A percentile compares a stretch with the other conserved stretches of the same genome.
These are phyloP conservation scores for Eleginops maclovinus DNA, from an alignment of 2,113 vertebrate genomes.

Conservation along the genomic window DNA sequence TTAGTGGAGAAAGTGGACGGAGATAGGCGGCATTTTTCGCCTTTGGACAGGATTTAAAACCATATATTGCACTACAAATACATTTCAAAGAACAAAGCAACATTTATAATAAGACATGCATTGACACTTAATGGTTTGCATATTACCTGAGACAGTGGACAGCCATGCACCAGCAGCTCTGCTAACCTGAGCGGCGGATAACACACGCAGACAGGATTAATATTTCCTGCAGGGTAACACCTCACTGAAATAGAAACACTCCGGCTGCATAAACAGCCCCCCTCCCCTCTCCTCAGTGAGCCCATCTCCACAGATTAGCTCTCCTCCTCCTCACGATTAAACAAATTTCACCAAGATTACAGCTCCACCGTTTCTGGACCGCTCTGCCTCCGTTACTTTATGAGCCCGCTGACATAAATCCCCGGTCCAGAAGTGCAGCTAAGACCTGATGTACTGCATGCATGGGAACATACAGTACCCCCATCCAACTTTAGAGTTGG, in stretches of 20 bases:
- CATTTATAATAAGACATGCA: no score
- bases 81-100: no score
- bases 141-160: constrained; percentile 14
- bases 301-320: constrained; percentile 72
- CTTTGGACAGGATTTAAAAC: no score
- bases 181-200: constrained; percentile 10
- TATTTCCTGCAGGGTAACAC: constrained; percentile 62
- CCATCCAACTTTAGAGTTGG: not conserved
- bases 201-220: constrained; percentile 57
- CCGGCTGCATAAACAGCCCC: constrained; percentile 49
- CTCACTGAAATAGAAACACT: constrained; percentile 68
- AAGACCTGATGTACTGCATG: constrained; percentile 27
- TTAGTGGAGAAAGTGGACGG: no score
- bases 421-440: constrained; percentile 53
- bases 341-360: constrained; percentile 73
- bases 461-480: not conserved
- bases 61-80: no score
- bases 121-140: not conserved
- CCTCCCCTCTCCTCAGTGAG: constrained; percentile 27
- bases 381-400: constrained; percentile 58
- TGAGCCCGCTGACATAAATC: constrained; percentile 76
- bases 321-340: constrained; percentile 71
- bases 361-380: constrained; percentile 48
- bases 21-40: no score
- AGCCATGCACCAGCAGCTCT: constrained; percentile 7